Evolutionary conservation across 1,140 invertebrate species (phyloP).

Genomic region (Bombyx mori): DNA sequence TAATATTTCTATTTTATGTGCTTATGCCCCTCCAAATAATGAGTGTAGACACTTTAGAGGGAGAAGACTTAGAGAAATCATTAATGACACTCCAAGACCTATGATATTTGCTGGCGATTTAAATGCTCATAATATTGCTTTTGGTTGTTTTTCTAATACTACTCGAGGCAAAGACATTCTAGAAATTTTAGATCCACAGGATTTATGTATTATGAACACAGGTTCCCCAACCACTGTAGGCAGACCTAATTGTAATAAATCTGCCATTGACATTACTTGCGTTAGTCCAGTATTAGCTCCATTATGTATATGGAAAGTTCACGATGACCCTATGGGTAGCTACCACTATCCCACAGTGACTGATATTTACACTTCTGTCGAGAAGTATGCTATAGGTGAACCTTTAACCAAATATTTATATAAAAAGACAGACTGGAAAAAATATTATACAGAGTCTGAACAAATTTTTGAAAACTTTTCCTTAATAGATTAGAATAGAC

Average conservation of each 20-base stretch:
- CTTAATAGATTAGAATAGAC: no score
- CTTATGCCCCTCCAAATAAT: not conserved
- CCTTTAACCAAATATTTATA: no score
- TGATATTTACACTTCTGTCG: not conserved
- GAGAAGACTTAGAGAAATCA: not conserved
- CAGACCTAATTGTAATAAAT: not conserved
- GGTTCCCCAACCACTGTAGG: not conserved
- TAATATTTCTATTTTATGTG: not conserved
- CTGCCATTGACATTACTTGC: not conserved
- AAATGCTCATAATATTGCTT: not conserved
- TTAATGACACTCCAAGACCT: not conserved
- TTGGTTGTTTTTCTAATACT: not conserved
- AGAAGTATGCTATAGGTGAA: no score
- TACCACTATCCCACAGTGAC: not conserved
- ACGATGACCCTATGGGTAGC: slow-evolving; percentile 6
- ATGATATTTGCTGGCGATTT: not conserved
- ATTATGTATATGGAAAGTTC: slow-evolving; percentile 4
- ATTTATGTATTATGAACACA: not conserved
- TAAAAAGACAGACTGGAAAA: no score
- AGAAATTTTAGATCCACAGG: not conserved
- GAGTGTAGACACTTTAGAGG: not conserved
- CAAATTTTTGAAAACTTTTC: no score
- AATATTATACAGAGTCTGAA: no score
- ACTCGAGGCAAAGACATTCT: not conserved
- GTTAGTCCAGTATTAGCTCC: not conserved